These are phyloP conservation scores for Andrena haemorrhoa DNA, from an alignment of 2,888 invertebrate genomes.

Conservation along the genomic window DNA sequence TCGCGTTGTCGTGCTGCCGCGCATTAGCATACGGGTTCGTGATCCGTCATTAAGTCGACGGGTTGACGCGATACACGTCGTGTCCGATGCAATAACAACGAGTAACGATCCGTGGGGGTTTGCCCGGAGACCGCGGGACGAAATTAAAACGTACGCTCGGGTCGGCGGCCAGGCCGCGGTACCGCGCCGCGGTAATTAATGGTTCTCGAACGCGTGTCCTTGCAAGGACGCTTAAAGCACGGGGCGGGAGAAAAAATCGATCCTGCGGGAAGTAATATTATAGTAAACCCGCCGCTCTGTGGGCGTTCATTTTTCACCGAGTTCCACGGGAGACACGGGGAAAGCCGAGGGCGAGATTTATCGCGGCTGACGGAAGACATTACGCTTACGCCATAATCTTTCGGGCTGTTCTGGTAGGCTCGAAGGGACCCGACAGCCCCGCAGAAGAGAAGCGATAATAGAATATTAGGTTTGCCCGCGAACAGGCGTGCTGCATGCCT, in stretches of 20 bases:
- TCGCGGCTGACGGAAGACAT: slow-evolving; percentile 30
- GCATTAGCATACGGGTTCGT: slow-evolving; percentile 46
- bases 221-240: slow-evolving; percentile 1
- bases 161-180: background rate
- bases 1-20: background rate
- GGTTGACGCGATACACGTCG: slow-evolving; percentile 9
- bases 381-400: slow-evolving; percentile 33
- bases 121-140: background rate
- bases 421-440: background rate
- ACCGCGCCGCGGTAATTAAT: slow-evolving; percentile 21
- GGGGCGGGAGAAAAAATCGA: background rate
- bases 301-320: slow-evolving; percentile 31
- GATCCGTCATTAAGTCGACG: slow-evolving; percentile 25
- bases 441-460: background rate
- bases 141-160: slow-evolving; percentile 30
- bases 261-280: slow-evolving; percentile 9
- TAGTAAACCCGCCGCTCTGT: slow-evolving; percentile 6
- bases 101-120: slow-evolving; percentile 9
- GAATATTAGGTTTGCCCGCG: slow-evolving; percentile 34
- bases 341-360: slow-evolving; percentile 19
- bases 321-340: background rate
- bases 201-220: slow-evolving; percentile 6
- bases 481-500: background rate
- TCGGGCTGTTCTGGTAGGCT: slow-evolving; percentile 3
- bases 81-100: slow-evolving; percentile 8